Evolutionary conservation across 2,888 invertebrate species (phyloP).

Genomic region (Bellardia pandia): DNA sequence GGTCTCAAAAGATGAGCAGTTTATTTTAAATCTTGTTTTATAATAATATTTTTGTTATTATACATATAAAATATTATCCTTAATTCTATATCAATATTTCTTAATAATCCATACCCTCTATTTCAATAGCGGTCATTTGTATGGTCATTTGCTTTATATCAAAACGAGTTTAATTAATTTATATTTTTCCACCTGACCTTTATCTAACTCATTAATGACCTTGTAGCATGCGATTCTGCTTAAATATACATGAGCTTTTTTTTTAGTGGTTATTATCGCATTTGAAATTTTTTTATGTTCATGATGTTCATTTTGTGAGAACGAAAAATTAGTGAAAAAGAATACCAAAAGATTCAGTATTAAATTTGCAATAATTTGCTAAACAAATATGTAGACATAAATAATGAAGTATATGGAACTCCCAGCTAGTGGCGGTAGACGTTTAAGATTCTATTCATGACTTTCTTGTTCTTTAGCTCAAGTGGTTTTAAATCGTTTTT

Average conservation of each 20-base stretch:
- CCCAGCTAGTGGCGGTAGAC: slow-evolving; percentile 36
- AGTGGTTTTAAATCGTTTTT: slow-evolving; percentile 42
- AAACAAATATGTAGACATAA: slow-evolving; percentile 50
- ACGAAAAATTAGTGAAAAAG: slow-evolving; percentile 29
- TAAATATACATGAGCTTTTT: slow-evolving; percentile 7
- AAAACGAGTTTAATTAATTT: neutral
- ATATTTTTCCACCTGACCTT: neutral
- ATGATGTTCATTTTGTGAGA: slow-evolving; percentile 22
- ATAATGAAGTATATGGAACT: slow-evolving; percentile 26
- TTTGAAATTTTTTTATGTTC: neutral
- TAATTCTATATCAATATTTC: too few relatives aligned
- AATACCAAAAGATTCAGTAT: slow-evolving; percentile 13
- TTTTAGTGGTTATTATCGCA: neutral
- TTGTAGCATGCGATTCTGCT: slow-evolving; percentile 26
- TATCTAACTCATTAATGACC: slow-evolving; percentile 19
- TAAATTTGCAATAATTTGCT: slow-evolving; percentile 46
- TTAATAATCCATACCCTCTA: neutral
- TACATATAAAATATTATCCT: too few relatives aligned
- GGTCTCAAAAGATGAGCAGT: too few relatives aligned
- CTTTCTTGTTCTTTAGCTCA: slow-evolving; percentile 47
- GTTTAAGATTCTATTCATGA: slow-evolving; percentile 36
- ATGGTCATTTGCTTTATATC: neutral
- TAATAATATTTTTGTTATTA: too few relatives aligned
- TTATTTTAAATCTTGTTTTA: too few relatives aligned
- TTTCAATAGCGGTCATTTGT: neutral